phyloP scores from a whole-genome alignment of 2,888 invertebrate genomes.

The Drosophila buzzatii region DNA sequence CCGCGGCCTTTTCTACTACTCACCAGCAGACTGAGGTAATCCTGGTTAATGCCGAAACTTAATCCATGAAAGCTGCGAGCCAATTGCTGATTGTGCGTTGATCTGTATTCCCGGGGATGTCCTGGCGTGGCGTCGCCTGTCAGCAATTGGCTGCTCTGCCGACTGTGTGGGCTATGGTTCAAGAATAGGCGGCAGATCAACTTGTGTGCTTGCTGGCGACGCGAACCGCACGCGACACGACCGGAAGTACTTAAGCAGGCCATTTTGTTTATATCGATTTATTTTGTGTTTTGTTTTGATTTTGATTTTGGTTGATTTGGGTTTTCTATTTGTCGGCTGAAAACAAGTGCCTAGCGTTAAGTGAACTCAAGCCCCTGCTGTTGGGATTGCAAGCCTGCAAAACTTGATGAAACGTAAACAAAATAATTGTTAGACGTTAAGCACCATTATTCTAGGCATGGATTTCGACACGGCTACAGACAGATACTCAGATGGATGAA shows the following conservation, averaged over 20 bases:
- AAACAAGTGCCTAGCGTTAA: constrained; percentile 17
- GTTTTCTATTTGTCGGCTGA: constrained; percentile 8
- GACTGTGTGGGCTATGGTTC: constrained; percentile 59
- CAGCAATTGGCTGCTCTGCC: constrained; percentile 42
- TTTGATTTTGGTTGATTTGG: constrained; percentile 18
- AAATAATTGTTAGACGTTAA: constrained; percentile 22
- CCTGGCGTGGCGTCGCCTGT: constrained; percentile 14
- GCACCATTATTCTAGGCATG: constrained; percentile 41
- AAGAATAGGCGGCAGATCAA: constrained; percentile 78
- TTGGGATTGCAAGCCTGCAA: constrained; percentile 12
- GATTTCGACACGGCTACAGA: constrained; percentile 16
- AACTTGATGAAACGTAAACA: constrained; percentile 19
- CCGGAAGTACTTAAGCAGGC: constrained; percentile 84
- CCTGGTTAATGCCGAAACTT: constrained; percentile 58
- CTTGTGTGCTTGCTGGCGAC: constrained; percentile 79
- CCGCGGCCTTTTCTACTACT: constrained; percentile 46
- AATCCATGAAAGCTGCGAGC: constrained; percentile 76
- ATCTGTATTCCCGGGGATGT: constrained; percentile 14
- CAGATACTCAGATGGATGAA: constrained; percentile 2
- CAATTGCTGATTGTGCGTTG: constrained; percentile 38
- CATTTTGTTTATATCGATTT: constrained; percentile 61
- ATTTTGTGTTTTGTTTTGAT: constrained; percentile 10
- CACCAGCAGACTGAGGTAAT: constrained; percentile 75
- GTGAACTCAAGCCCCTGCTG: constrained; percentile 5
- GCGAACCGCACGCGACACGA: constrained; percentile 80